A percentile compares a stretch with the other conserved stretches of the same genome.
These are phyloP conservation scores for Oryzias woworae DNA, from an alignment of 2,113 vertebrate species.

Conservation along the genomic window DNA sequence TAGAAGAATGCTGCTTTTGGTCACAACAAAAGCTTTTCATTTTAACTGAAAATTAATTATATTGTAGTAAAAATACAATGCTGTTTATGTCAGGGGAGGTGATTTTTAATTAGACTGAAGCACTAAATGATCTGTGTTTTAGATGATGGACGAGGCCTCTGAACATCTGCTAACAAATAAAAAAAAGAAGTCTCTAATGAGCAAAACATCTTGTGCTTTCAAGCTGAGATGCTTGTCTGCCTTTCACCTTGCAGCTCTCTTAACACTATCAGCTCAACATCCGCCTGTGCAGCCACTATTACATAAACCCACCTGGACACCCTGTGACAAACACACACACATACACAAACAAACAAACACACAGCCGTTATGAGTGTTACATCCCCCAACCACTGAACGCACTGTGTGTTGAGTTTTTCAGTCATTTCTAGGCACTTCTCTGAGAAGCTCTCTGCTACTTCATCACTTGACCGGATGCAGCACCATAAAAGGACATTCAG, in stretches of 20 bases:
- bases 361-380: slow-evolving; percentile 41
- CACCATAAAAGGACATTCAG: slow-evolving; percentile 77
- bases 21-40: no score
- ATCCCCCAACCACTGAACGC: slow-evolving; percentile 50
- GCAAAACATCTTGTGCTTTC: slow-evolving; percentile 36
- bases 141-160: slow-evolving; percentile 59
- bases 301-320: slow-evolving; percentile 73
- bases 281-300: slow-evolving; percentile 56
- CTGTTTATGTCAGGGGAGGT: no score
- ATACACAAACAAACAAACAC: slow-evolving; percentile 8
- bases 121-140: slow-evolving; percentile 44
- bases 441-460: slow-evolving; percentile 69
- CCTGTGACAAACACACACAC: slow-evolving; percentile 34
- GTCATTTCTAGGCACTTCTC: slow-evolving; percentile 79
- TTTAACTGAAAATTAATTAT: no score
- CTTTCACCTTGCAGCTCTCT: slow-evolving; percentile 37
- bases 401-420: slow-evolving; percentile 71
- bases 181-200: slow-evolving; percentile 36
- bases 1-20: no score
- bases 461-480: slow-evolving; percentile 80
- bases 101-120: slow-evolving; percentile 9
- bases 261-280: slow-evolving; percentile 53
- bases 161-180: slow-evolving; percentile 48
- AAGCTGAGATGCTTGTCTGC: slow-evolving; percentile 24
- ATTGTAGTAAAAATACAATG: no score